Conservation (phyloP, 92 coral and sea anemone species). For the Epizoanthus illoricatus region DNA sequence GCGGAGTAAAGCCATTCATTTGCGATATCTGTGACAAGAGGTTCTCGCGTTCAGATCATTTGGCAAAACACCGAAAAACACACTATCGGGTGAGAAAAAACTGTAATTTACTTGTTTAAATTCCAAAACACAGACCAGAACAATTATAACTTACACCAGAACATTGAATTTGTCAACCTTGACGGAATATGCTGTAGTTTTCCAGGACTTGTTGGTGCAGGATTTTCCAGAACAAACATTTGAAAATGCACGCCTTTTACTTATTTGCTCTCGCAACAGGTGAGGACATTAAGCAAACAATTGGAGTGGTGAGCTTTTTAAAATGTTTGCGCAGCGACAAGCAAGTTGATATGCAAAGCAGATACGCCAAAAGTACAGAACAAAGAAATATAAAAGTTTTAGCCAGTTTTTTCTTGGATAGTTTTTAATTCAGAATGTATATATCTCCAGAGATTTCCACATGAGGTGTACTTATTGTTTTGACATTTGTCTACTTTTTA, state of each 20-base stretch:
- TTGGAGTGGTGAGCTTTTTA: conserved; percentile 3
- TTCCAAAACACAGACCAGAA: background rate
- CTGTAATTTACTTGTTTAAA: conserved; percentile 57
- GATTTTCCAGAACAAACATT: conserved; percentile 19
- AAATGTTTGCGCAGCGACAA: conserved; percentile 13
- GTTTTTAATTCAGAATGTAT: background rate
- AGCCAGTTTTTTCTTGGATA: background rate
- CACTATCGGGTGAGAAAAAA: conserved; percentile 86
- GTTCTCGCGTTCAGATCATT: conserved; percentile 86
- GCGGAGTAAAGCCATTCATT: conserved; percentile 85
- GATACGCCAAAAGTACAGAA: conserved; percentile 5
- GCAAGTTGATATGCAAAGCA: background rate
- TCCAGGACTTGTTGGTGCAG: conserved; percentile 4
- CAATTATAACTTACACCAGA: background rate
- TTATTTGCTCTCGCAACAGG: conserved; percentile 29
- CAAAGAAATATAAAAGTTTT: background rate
- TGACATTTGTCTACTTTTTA: background rate
- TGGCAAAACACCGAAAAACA: conserved; percentile 88
- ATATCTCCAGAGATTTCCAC: background rate
- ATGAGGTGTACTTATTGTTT: background rate
- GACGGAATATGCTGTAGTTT: background rate
- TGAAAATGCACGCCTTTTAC: background rate
- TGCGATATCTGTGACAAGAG: conserved; percentile 91
- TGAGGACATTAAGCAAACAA: conserved; percentile 19
- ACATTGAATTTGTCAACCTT: too few species aligned